Conservation (phyloP, 1,140 invertebrate genomes). For the Bemisia tabaci region DNA sequence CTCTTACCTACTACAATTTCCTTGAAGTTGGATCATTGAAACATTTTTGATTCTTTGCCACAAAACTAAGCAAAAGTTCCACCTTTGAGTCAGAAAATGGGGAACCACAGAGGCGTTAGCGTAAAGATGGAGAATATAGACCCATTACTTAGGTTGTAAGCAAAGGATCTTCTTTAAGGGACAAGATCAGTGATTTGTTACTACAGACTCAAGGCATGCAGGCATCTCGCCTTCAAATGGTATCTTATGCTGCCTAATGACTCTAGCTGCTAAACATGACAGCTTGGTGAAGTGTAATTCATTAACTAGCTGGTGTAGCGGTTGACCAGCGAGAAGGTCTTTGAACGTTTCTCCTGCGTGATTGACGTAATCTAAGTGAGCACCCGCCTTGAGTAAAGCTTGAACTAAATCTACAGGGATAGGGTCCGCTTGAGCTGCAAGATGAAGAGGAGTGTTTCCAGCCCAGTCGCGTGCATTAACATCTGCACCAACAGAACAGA, state of each 20-base stretch:
- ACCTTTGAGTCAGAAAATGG: too few species aligned
- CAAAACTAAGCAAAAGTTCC: too few species aligned
- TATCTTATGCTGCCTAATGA: conserved; percentile 44
- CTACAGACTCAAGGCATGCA: too few species aligned
- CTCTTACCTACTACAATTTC: too few species aligned
- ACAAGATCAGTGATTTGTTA: too few species aligned
- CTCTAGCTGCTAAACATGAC: conserved; percentile 64
- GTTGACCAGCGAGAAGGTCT: conserved; percentile 45
- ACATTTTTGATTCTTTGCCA: too few species aligned
- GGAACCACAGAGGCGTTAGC: too few species aligned
- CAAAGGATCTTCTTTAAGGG: too few species aligned
- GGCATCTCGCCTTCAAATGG: conserved; percentile 13
- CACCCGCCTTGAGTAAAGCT: conserved; percentile 57
- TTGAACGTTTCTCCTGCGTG: conserved; percentile 60
- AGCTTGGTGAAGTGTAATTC: conserved; percentile 43
- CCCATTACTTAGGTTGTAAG: too few species aligned
- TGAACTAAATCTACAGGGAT: conserved; percentile 47
- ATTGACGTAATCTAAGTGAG: conserved; percentile 80
- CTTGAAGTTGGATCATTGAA: too few species aligned
- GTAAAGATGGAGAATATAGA: too few species aligned
- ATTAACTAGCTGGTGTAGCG: conserved; percentile 19
- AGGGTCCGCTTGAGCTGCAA: conserved; percentile 36
- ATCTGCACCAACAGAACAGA: conserved; percentile 70
- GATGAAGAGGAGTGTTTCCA: conserved; percentile 69
- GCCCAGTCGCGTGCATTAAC: conserved; percentile 57